Base-by-base conservation (phyloP, 2,113 vertebrate genomes). In the Tragelaphus scriptus region DNA sequence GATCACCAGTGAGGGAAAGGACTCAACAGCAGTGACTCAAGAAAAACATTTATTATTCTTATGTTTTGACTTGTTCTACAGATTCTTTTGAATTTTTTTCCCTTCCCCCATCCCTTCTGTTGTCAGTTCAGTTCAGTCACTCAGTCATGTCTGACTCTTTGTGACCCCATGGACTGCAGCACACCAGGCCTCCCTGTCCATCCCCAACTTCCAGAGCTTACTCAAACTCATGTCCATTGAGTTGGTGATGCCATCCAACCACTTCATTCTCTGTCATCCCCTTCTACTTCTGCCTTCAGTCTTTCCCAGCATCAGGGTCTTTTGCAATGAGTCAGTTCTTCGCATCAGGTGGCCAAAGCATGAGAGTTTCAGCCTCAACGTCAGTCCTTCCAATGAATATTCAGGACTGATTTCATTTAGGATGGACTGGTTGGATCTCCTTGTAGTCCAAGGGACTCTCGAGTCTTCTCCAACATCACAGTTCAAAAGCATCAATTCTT, bases 21-120 rank as follows among this genome's bases (percentile, higher is more conserved):
- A 71, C 17, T 71, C 17, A 9, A 71, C n/a, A 36, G 65, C n/a
- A 36, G 65, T 36, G 17, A 36, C 17, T 71, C n/a, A 71, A 71
- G 17, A 71, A 71, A 68, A n/a, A 71, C 17, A 21, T 36, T 36
- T 68, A 19, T 71, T 21, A 68, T 68, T 36, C 17, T 71, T 21
- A 71, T 71, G 65, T 36, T 71, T 36, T 71, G 32, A 68, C 9
- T 68, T 68, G 16, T 68, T 68, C 17, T 68, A 9, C 21, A 68
- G 65, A 36, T 36, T 68, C 8, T n/a, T 68, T 68, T 36, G 32
- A 68, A 11, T 19, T n/a, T 10, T 19, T 2, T 28, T 8, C 7
- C 30, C 15, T 0, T 8, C 0, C 4, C 0, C 17, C 1, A 0
- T 0, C 6, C 30, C 16, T 19, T 68, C 65, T 68, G 16, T 68